Evolutionary conservation across 2,888 invertebrate species (phyloP).

Genomic region (Deilephila elpenor): DNA sequence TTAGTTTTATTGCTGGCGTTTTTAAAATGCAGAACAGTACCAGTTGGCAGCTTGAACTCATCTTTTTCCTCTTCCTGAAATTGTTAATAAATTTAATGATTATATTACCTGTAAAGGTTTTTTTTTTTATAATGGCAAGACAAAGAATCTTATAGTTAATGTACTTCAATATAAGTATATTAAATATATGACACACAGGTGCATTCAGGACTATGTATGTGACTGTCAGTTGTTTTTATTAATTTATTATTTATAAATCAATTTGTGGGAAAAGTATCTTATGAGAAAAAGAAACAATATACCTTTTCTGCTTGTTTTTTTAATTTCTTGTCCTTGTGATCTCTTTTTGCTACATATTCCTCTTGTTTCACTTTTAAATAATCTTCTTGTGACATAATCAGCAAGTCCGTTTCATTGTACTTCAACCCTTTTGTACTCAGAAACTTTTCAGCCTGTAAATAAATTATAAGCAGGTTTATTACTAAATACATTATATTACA

Average conservation of each 20-base stretch:
- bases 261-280: no score
- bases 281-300: no score
- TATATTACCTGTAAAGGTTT: neutral
- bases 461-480: neutral
- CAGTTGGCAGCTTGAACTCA: conserved; percentile 87
- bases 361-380: conserved; percentile 88
- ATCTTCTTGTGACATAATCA: conserved; percentile 88
- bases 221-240: no score
- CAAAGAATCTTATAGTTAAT: no score
- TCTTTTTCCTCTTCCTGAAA: conserved; percentile 62
- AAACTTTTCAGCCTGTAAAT: conserved; percentile 88
- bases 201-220: no score
- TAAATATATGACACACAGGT: no score
- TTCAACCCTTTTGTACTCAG: conserved; percentile 88
- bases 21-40: conserved; percentile 89
- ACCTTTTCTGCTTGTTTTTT: conserved; percentile 64
- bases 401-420: conserved; percentile 86
- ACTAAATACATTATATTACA: neutral
- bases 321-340: conserved; percentile 83
- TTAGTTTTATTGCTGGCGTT: conserved; percentile 85
- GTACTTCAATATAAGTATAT: no score
- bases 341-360: conserved; percentile 85
- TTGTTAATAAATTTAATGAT: neutral
- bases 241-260: no score
- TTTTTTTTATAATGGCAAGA: no score